phyloP scores from a whole-genome alignment of 1,140 invertebrate genomes.

The Kradibia gibbosae region DNA sequence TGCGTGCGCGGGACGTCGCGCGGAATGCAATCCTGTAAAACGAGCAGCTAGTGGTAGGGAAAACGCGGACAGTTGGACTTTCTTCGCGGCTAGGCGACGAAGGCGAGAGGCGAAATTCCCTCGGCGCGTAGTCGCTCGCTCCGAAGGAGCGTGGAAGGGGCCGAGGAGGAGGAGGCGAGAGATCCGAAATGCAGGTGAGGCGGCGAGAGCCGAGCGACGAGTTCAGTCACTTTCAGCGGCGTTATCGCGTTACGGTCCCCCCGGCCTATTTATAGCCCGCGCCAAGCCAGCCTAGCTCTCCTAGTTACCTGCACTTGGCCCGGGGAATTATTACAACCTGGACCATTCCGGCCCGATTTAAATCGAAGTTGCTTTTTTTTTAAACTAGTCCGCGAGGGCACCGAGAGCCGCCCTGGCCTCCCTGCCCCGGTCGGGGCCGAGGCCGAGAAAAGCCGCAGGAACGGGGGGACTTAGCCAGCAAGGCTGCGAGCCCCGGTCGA shows the following conservation, averaged over 20 bases:
- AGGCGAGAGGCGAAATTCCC: background rate
- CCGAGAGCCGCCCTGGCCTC: too few species aligned
- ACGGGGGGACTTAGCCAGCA: constrained; percentile 37
- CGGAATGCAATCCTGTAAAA: background rate
- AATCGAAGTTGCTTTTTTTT: constrained; percentile 17
- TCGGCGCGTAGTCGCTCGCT: background rate
- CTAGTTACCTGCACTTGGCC: background rate
- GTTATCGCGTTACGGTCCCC: background rate
- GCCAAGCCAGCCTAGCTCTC: background rate
- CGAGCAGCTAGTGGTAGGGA: background rate
- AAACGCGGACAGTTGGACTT: background rate
- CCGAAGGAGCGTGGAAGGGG: background rate
- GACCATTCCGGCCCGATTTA: background rate
- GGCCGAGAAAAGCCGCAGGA: background rate
- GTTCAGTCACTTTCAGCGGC: background rate
- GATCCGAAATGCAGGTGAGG: background rate
- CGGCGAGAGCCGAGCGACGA: background rate
- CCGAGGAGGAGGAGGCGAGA: background rate
- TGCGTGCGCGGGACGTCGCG: background rate
- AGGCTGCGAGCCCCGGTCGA: constrained; percentile 40
- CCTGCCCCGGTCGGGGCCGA: background rate
- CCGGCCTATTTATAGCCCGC: background rate
- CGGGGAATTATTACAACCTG: background rate
- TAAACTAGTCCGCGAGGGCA: background rate
- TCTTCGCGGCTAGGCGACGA: background rate